phyloP scores from a whole-genome alignment of 2,797 vertebrate species.

The Neostethus bicornis region DNA sequence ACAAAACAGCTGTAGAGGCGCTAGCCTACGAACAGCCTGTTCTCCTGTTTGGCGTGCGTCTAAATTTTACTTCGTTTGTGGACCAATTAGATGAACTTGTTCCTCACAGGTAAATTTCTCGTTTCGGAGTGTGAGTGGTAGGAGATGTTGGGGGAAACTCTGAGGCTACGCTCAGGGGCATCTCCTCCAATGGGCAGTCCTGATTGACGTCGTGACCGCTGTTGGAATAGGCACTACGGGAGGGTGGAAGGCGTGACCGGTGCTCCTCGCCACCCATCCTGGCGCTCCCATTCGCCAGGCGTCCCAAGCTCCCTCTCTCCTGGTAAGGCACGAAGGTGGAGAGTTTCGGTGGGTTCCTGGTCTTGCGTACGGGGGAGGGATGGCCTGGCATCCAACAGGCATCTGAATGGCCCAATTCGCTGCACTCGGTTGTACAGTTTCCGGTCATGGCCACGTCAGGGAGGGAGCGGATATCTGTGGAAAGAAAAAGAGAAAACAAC shows the following conservation, averaged over 20 bases:
- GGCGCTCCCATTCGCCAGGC: constrained; percentile 93
- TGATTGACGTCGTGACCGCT: constrained; percentile 93
- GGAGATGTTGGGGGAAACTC: constrained; percentile 94
- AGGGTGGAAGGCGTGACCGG: constrained; percentile 94
- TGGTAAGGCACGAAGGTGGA: constrained; percentile 99
- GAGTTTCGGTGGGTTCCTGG: constrained; percentile 97
- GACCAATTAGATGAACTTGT: constrained; percentile 45
- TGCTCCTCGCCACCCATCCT: constrained; percentile 92
- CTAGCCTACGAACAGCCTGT: constrained; percentile 78
- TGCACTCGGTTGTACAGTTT: constrained; percentile 98
- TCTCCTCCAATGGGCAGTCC: constrained; percentile 97
- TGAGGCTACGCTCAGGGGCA: constrained; percentile 95
- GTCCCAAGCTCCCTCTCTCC: constrained; percentile 98
- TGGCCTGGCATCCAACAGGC: constrained; percentile 99
- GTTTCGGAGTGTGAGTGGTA: constrained; percentile 91
- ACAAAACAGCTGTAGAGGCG: constrained; percentile 70
- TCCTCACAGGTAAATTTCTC: constrained; percentile 99
- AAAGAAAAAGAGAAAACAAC: constrained; percentile 28
- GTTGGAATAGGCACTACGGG: constrained; percentile 99
- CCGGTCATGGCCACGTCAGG: constrained; percentile 99
- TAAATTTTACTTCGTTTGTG: constrained; percentile 59
- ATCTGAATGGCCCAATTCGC: constrained; percentile 97
- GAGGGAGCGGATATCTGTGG: constrained; percentile 93
- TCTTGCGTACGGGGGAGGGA: constrained; percentile 95
- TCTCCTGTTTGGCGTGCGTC: constrained; percentile 64